Conservation (phyloP, 2,888 invertebrate species). For the Esperia sulphurella region DNA sequence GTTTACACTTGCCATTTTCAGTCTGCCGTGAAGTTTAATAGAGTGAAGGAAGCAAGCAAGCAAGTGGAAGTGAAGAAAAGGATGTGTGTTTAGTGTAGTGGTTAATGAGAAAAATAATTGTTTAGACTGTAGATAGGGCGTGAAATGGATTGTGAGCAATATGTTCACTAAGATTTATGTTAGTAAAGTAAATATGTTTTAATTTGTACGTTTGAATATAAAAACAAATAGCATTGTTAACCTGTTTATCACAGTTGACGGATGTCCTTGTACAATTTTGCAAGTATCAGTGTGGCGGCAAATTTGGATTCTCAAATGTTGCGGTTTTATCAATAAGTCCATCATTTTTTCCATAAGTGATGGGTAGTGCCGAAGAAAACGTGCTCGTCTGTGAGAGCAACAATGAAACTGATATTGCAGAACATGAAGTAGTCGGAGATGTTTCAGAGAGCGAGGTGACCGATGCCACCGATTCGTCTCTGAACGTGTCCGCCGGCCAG, state of each 20-base stretch:
- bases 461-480: slow-evolving; percentile 45
- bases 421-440: slow-evolving; percentile 49
- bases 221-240: slow-evolving; percentile 60
- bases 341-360: slow-evolving; percentile 33
- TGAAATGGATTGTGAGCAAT: background rate
- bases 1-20: no score
- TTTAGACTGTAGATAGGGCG: background rate
- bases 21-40: no score
- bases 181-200: background rate
- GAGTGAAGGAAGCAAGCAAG: no score
- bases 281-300: slow-evolving; percentile 70
- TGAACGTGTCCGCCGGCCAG: slow-evolving; percentile 36
- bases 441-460: slow-evolving; percentile 49
- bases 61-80: background rate
- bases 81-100: background rate
- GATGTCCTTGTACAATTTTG: slow-evolving; percentile 74
- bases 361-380: slow-evolving; percentile 67
- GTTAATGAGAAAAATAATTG: background rate
- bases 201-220: slow-evolving; percentile 8
- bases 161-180: background rate
- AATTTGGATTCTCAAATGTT: slow-evolving; percentile 61
- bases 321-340: slow-evolving; percentile 37
- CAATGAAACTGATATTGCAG: slow-evolving; percentile 37
- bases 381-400: slow-evolving; percentile 39
- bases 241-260: slow-evolving; percentile 76